phyloP scores from a whole-genome alignment of 2,888 invertebrate genomes.

The Diadegma fenestrale region DNA sequence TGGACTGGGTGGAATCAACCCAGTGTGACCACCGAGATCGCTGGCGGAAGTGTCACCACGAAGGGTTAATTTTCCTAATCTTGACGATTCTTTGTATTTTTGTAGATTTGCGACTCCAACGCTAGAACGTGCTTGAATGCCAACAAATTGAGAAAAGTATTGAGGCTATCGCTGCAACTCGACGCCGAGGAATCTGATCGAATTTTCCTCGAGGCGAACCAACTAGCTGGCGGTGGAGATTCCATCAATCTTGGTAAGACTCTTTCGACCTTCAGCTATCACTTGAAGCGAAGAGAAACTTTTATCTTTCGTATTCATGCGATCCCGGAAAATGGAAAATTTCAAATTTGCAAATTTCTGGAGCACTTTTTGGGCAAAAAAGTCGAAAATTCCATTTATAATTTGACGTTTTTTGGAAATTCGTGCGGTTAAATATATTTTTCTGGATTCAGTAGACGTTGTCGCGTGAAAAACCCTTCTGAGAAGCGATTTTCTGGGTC shows the following conservation, averaged over 20 bases:
- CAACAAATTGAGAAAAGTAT: conserved; percentile 80
- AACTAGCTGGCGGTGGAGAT: conserved; percentile 72
- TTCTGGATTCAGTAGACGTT: too few relatives aligned
- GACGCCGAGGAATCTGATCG: conserved; percentile 80
- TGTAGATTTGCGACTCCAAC: conserved; percentile 80
- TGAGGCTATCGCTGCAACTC: conserved; percentile 79
- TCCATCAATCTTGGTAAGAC: conserved; percentile 74
- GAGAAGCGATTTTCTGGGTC: too few relatives aligned
- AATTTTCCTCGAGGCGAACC: conserved; percentile 80
- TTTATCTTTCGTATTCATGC: too few relatives aligned
- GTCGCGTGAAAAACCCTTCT: too few relatives aligned
- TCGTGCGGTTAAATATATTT: too few relatives aligned
- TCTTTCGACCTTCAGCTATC: neutral
- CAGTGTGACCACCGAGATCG: too few relatives aligned
- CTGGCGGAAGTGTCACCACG: too few relatives aligned
- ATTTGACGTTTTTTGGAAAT: neutral
- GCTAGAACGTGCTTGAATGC: conserved; percentile 74
- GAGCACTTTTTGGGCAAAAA: neutral
- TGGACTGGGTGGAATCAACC: too few relatives aligned
- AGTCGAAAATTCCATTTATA: neutral
- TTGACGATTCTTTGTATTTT: neutral
- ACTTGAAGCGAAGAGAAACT: conserved; percentile 18
- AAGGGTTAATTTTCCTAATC: too few relatives aligned
- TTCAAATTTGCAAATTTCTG: neutral
- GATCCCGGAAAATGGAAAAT: neutral